A percentile compares a stretch with the other conserved stretches of the same genome.
phyloP scores from a whole-genome alignment of 2,888 invertebrate genomes.

The Synergus umbraculus region DNA sequence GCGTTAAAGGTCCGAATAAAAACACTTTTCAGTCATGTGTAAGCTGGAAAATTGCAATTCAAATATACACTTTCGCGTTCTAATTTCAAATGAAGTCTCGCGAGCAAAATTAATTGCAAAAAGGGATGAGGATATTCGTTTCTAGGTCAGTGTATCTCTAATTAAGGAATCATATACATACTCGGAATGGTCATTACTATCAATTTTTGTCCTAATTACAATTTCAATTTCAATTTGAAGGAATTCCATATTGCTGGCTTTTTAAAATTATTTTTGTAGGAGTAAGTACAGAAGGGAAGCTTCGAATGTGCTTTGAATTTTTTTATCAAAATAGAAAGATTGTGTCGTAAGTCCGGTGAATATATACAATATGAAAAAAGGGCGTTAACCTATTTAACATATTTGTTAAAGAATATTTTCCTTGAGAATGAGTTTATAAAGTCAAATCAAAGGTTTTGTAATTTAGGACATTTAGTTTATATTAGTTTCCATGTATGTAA shows the following conservation, averaged over 20 bases:
- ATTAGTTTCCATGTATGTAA: not conserved
- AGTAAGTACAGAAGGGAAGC: not conserved
- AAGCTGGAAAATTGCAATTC: not conserved
- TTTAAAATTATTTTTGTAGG: not conserved
- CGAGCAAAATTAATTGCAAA: constrained; percentile 1
- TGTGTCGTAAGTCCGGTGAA: not conserved
- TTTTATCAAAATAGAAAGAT: not conserved
- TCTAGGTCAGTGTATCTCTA: not conserved
- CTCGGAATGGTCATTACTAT: too few species aligned
- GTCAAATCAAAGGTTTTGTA: not conserved
- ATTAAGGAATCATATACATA: not conserved
- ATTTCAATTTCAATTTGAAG: not conserved
- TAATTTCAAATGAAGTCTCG: not conserved
- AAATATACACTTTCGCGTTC: not conserved
- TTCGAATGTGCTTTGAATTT: not conserved
- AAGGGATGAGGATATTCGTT: not conserved
- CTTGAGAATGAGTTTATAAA: not conserved
- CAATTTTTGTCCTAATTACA: too few species aligned
- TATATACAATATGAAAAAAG: not conserved
- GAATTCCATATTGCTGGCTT: too few species aligned
- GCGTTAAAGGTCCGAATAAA: constrained; percentile 11
- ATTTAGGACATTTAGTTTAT: not conserved
- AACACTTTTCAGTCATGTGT: not conserved
- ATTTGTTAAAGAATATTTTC: not conserved
- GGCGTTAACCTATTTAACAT: not conserved